Base-by-base conservation (phyloP, 1,140 invertebrate species). In the Heterodera carotae region DNA sequence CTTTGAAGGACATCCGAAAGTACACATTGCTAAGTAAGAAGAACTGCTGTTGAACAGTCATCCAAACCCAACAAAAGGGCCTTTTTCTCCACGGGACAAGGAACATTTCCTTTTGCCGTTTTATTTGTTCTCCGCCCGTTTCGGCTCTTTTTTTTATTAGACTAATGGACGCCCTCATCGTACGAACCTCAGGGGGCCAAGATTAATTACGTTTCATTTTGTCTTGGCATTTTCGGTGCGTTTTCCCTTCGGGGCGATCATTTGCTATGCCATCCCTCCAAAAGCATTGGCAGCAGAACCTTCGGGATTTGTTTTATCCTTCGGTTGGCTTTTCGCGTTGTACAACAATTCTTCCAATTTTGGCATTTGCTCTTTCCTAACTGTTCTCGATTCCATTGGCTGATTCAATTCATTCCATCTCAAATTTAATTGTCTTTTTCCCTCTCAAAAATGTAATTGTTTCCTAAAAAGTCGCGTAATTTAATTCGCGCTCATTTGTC, bases 131-230 rank as follows among this genome's bases (percentile, higher is more conserved):
- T 66, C 33, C 29, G 10, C 12, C 62, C 62, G 62, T 66, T 66
- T 66, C 29, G 29, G 62, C 62, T 34, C n/a, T n/a, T n/a, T n/a
- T 66, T 66, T 66, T 66, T 66, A 66, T 66, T 66, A 66, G 33
- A 27, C 62, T 66, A 66, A 66, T 66, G 62, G 62, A 66, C 22
- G 62, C 29, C 6, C 18, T 29, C 62, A 34, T 66, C 62, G n/a
- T 25, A 66, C 29, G 29, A 12, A 66, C 27, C 27, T 31, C 27
- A 43, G 62, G 62, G 25, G 60, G 29, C 8, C 62, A 66, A 66
- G 62, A 66, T 66, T 66, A 66, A 66, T 66, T 66, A 66, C 62
- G 27, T 66, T 66, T 66, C 62, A 66, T 66, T 66, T 29, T 66
- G 48, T 56, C 48, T 56, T 56, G 12, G 18, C 48, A 15, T 22